These are phyloP conservation scores for Rafetus swinhoei DNA, from an alignment of 2,113 vertebrate species.

Conservation along the genomic window DNA sequence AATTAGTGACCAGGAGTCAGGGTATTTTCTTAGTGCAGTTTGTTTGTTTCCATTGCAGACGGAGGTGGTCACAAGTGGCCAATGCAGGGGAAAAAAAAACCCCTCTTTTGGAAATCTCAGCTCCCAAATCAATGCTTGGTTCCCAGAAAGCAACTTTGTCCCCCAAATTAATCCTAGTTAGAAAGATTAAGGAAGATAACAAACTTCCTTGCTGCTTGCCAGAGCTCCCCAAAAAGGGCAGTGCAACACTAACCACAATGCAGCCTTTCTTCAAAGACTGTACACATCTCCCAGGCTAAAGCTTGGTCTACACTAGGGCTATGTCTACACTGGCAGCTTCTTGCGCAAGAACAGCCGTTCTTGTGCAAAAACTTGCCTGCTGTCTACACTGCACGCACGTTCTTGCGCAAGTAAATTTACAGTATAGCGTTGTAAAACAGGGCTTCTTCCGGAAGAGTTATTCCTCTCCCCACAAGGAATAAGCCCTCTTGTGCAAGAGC, in stretches of 20 bases:
- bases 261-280: not conserved
- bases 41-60: not conserved
- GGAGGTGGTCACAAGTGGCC: not conserved
- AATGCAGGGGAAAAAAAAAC: no score
- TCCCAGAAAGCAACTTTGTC: not conserved
- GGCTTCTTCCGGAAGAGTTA: no score
- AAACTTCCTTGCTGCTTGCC: not conserved
- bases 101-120: not conserved
- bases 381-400: no score
- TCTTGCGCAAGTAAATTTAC: no score
- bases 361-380: no score
- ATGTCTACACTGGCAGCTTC: no score
- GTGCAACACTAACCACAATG: not conserved
- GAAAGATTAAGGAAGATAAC: not conserved
- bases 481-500: no score
- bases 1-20: fast-evolving
- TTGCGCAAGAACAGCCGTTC: no score
- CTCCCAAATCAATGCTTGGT: fast-evolving
- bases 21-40: no score
- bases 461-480: no score
- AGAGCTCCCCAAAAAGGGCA: not conserved
- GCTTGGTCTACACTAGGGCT: no score
- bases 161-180: not conserved
- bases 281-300: not conserved
- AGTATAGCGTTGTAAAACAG: no score